Evolutionary conservation across 2,797 vertebrate genomes (phyloP).

Genomic region (Enteromius anoplus): DNA sequence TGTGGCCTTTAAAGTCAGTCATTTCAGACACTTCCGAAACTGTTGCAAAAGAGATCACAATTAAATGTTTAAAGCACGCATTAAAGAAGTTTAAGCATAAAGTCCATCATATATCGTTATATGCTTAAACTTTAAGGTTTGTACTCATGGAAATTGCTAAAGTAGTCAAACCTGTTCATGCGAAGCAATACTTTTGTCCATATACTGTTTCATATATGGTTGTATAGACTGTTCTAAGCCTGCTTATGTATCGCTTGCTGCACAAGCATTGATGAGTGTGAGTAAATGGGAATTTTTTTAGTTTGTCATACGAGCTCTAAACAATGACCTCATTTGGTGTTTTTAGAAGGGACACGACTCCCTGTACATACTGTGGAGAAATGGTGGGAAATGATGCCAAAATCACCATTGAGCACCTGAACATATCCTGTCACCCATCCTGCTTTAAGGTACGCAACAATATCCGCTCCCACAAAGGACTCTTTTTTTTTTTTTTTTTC

Average conservation of each 20-base stretch:
- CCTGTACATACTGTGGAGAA: conserved; percentile 87
- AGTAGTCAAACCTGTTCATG: neutral
- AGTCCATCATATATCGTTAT: neutral
- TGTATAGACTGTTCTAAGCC: neutral
- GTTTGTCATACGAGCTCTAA: neutral
- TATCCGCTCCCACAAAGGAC: conserved; percentile 10
- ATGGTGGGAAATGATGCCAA: conserved; percentile 86
- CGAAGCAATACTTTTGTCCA: neutral
- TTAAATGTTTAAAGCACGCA: neutral
- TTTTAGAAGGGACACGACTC: conserved; percentile 33
- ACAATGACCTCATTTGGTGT: neutral
- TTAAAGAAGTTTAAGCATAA: too few relatives aligned
- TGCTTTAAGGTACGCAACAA: conserved; percentile 89
- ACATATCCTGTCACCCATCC: conserved; percentile 89
- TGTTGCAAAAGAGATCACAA: neutral
- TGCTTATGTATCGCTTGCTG: neutral
- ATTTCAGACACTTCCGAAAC: neutral
- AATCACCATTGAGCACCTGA: conserved; percentile 92
- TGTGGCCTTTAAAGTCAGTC: neutral
- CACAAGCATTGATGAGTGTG: neutral
- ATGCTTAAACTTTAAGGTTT: neutral
- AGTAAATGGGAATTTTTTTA: neutral
- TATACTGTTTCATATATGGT: neutral
- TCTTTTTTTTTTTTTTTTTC: neutral
- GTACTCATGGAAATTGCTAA: neutral